Conservation (phyloP, 1,140 invertebrate genomes). For the Cydia amplana region DNA sequence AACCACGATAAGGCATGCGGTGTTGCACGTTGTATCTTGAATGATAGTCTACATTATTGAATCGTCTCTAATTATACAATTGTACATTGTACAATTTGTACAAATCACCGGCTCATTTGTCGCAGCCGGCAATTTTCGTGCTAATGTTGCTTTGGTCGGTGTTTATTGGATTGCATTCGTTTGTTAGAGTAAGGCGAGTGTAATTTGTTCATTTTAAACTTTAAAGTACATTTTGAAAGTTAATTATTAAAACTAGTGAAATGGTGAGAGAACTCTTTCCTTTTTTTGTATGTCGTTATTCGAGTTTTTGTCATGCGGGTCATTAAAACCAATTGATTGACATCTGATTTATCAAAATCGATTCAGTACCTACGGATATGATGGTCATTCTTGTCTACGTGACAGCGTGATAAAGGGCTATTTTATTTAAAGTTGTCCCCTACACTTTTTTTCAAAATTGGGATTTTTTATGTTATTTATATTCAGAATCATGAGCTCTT, state of each 20-base stretch:
- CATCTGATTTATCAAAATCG: too few species aligned
- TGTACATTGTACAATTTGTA: conserved; percentile 1
- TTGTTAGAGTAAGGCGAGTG: conserved; percentile 31
- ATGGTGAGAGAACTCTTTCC: background rate
- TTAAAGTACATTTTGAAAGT: background rate
- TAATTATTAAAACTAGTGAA: background rate
- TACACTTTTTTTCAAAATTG: too few species aligned
- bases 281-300: background rate
- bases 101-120: conserved; percentile 41
- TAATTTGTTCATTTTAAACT: conserved; percentile 41
- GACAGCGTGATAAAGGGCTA: too few species aligned
- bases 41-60: background rate
- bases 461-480: too few species aligned
- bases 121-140: conserved; percentile 35
- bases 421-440: too few species aligned
- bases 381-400: too few species aligned
- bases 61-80: background rate
- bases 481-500: too few species aligned
- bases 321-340: too few species aligned
- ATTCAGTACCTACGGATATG: too few species aligned
- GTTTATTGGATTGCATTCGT: conserved; percentile 36
- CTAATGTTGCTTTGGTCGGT: conserved; percentile 12
- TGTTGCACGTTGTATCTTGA: background rate
- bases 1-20: too few species aligned
- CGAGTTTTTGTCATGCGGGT: too few species aligned